Evolutionary conservation across 2,797 vertebrate species (phyloP).

Genomic region (Acanthornis magna): DNA sequence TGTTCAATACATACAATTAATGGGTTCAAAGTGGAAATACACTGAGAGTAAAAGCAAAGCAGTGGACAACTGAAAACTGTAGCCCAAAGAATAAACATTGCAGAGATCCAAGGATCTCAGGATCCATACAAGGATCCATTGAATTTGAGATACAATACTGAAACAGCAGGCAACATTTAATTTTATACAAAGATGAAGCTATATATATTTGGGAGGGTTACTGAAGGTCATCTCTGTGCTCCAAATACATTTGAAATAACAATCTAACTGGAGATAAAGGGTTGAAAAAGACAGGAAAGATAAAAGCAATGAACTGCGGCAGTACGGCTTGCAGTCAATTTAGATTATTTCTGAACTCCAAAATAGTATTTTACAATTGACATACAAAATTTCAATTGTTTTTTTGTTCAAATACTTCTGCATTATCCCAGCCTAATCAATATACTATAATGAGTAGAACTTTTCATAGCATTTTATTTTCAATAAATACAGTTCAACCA

Average conservation of each 20-base stretch:
- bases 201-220: not conserved
- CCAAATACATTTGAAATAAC: not conserved
- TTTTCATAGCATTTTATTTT: constrained; percentile 34
- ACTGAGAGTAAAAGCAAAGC: constrained; percentile 1
- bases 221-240: not conserved
- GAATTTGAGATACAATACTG: not conserved
- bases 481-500: constrained; percentile 41
- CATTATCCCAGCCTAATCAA: not conserved
- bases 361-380: constrained; percentile 22
- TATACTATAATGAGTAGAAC: not conserved
- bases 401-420: not conserved
- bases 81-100: not conserved
- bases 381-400: not conserved
- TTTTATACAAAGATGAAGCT: not conserved
- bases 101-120: not conserved
- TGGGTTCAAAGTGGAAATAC: constrained; percentile 26
- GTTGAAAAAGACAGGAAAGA: not conserved
- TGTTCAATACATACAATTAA: constrained; percentile 64
- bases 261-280: not conserved
- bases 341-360: constrained; percentile 31
- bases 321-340: not conserved
- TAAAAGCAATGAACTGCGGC: not conserved
- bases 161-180: not conserved
- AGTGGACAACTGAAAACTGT: not conserved
- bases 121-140: not conserved